Evolutionary conservation across 2,113 vertebrate species (phyloP).

Genomic region (Osmerus eperlanus): DNA sequence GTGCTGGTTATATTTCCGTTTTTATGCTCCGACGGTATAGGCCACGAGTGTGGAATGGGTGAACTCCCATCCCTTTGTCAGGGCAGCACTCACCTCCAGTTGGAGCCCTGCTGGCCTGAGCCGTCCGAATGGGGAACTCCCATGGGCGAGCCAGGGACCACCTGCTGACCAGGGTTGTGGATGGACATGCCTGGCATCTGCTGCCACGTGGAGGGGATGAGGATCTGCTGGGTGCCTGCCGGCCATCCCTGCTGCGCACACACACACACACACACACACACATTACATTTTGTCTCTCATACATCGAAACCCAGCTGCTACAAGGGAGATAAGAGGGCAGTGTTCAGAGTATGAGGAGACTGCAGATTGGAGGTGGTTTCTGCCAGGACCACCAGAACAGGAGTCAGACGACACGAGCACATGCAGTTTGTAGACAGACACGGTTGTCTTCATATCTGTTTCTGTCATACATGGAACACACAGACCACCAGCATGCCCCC

Average conservation of each 20-base stretch:
- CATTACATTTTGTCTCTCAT: neutral
- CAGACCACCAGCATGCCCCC: slow-evolving; percentile 16
- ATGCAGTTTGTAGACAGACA: slow-evolving; percentile 28
- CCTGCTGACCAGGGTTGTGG: slow-evolving; percentile 87
- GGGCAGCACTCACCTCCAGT: slow-evolving; percentile 82
- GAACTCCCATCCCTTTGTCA: neutral
- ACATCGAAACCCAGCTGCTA: neutral
- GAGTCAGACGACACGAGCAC: slow-evolving; percentile 27
- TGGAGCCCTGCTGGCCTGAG: slow-evolving; percentile 77
- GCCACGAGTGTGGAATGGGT: neutral
- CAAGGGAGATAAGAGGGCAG: neutral
- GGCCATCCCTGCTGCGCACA: slow-evolving; percentile 93
- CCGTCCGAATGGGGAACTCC: slow-evolving; percentile 79
- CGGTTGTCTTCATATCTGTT: neutral
- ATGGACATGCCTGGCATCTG: slow-evolving; percentile 92
- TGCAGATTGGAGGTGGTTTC: neutral
- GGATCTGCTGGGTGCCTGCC: slow-evolving; percentile 92
- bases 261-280: slow-evolving; percentile 16
- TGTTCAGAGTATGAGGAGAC: slow-evolving; percentile 8
- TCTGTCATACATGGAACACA: slow-evolving; percentile 6
- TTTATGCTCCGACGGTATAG: neutral
- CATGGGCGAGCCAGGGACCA: slow-evolving; percentile 79
- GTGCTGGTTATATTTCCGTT: neutral
- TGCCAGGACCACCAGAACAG: slow-evolving; percentile 15
- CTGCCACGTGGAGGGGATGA: slow-evolving; percentile 96